Evolutionary conservation across 2,113 vertebrate species (phyloP).

Genomic region (Myotis davidii): DNA sequence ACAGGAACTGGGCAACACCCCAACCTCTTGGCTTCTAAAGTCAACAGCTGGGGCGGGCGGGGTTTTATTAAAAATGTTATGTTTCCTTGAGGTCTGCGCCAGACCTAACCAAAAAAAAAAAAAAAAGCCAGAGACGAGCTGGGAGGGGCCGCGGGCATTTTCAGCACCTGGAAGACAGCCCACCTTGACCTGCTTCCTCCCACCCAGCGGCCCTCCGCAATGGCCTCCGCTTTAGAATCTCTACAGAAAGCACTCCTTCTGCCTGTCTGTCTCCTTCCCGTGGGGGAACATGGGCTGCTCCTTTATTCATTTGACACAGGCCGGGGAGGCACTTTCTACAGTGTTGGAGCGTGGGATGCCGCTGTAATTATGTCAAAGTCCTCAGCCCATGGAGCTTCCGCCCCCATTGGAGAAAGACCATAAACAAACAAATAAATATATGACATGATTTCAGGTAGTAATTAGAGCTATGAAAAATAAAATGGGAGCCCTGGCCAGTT

Average conservation of each 20-base stretch:
- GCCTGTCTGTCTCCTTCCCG: not conserved
- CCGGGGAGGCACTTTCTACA: no score
- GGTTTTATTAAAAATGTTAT: conserved; percentile 71
- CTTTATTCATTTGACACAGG: fast-evolving
- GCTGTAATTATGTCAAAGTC: not conserved
- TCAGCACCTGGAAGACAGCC: not conserved
- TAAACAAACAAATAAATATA: not conserved
- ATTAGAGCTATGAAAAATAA: not conserved
- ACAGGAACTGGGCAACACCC: not conserved
- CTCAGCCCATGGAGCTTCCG: fast-evolving
- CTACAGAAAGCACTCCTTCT: not conserved
- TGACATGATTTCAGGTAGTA: not conserved
- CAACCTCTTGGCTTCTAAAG: conserved; percentile 65
- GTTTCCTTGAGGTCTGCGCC: conserved; percentile 81
- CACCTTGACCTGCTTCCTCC: not conserved
- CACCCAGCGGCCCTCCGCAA: not conserved
- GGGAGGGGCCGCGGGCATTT: not conserved
- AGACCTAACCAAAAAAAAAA: conserved; percentile 60
- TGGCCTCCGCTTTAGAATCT: not conserved
- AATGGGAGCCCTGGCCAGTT: not conserved
- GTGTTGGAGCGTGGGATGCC: fast-evolving
- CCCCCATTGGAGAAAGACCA: not conserved
- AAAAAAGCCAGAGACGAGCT: not conserved
- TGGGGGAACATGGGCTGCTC: fast-evolving
- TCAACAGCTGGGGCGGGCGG: conserved; percentile 56